A percentile compares a stretch with the other conserved stretches of the same genome.
These are phyloP conservation scores for Gulo gulo DNA, from an alignment of 2,113 vertebrate genomes.

Conservation along the genomic window DNA sequence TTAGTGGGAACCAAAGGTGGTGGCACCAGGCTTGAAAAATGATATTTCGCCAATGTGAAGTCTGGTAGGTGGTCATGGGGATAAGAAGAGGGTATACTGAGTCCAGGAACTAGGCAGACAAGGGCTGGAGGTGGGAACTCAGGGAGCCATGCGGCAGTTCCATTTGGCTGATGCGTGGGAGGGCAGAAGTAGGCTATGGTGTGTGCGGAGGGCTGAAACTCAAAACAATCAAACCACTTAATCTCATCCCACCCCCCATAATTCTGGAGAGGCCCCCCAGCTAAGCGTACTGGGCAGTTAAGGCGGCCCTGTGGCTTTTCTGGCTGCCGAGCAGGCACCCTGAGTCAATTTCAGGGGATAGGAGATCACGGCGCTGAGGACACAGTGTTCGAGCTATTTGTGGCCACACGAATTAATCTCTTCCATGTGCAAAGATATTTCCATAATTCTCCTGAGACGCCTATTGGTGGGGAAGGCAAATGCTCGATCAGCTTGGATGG, in stretches of 20 bases:
- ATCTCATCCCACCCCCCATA: neutral
- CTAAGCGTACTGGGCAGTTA: neutral
- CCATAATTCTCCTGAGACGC: constrained; percentile 72
- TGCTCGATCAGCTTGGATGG: constrained; percentile 61
- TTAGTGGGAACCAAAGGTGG: neutral
- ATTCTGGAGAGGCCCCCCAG: neutral
- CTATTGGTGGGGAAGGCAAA: constrained; percentile 52
- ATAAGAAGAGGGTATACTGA: neutral
- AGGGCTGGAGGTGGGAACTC: neutral
- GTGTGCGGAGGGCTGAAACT: neutral
- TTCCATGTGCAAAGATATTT: constrained; percentile 81
- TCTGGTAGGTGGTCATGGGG: neutral
- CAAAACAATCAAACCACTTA: neutral
- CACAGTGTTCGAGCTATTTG: constrained; percentile 76
- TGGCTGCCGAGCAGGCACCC: constrained; percentile 67
- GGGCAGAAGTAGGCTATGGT: neutral
- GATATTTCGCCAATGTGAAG: neutral
- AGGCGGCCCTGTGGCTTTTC: constrained; percentile 75
- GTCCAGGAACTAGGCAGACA: neutral
- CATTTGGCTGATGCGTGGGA: neutral
- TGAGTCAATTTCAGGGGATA: constrained; percentile 70
- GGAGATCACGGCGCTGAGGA: constrained; percentile 68
- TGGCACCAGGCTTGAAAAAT: neutral
- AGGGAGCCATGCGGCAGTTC: neutral
- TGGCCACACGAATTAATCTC: constrained; percentile 77